Evolutionary conservation across 1,140 invertebrate genomes (phyloP).

Genomic region (Lysiphlebus fabarum): DNA sequence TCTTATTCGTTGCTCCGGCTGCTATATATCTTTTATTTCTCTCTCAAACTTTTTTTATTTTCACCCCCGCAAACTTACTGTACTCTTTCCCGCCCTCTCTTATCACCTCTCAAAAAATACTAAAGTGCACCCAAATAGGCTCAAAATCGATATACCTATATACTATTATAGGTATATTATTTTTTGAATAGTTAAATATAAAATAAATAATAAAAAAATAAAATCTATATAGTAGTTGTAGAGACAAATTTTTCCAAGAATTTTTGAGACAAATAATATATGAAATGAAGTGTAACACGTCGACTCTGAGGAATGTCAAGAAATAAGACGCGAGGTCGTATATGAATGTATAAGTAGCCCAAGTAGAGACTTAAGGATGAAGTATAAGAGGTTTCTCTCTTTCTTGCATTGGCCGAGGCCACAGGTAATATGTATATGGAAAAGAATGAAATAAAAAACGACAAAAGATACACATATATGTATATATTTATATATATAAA

Average conservation of each 20-base stretch:
- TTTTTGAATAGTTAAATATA: background rate
- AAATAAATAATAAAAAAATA: constrained; percentile 2
- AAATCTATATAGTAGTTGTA: too few species aligned
- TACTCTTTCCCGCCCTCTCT: constrained; percentile 19
- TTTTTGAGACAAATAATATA: too few species aligned
- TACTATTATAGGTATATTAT: too few species aligned
- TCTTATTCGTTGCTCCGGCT: constrained; percentile 50
- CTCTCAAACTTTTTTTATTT: background rate
- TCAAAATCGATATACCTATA: too few species aligned
- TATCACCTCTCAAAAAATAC: background rate
- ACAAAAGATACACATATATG: background rate
- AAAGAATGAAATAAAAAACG: too few species aligned
- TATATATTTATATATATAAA: background rate
- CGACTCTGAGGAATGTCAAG: constrained; percentile 16
- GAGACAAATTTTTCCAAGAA: too few species aligned
- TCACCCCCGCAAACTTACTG: background rate
- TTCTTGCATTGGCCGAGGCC: constrained; percentile 17
- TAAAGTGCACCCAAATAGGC: too few species aligned
- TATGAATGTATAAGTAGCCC: constrained; percentile 32
- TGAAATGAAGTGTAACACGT: constrained; percentile 16
- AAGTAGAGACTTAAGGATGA: constrained; percentile 19
- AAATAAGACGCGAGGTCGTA: constrained; percentile 25
- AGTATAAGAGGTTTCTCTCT: constrained; percentile 10
- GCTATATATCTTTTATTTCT: constrained; percentile 36
- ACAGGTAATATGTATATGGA: background rate